Conservation (phyloP, 2,888 invertebrate species). For the Sinohyriopsis cumingii region DNA sequence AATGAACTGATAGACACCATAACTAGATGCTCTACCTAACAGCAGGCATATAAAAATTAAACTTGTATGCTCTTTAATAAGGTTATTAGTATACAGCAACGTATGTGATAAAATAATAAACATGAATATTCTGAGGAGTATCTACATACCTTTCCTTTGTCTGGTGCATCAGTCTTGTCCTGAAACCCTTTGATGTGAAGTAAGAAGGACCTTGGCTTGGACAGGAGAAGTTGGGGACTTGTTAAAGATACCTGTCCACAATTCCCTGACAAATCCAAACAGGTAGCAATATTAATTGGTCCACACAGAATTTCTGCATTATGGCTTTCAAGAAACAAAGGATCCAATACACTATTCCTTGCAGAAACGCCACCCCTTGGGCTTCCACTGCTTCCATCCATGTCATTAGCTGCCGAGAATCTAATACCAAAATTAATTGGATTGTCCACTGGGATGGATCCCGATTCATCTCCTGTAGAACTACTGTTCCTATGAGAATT, state of each 20-base stretch:
- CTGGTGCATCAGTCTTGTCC: constrained; percentile 35
- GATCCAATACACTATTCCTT: constrained; percentile 55
- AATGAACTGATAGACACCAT: too few relatives aligned
- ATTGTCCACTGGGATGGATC: constrained; percentile 37
- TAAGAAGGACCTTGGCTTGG: constrained; percentile 67
- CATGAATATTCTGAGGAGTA: neutral
- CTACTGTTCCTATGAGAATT: neutral
- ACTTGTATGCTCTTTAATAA: too few relatives aligned
- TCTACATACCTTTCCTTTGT: constrained; percentile 40
- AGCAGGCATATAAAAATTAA: too few relatives aligned
- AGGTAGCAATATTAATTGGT: constrained; percentile 86
- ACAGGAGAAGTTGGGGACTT: constrained; percentile 78
- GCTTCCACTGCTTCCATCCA: constrained; percentile 20
- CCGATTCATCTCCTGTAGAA: constrained; percentile 12
- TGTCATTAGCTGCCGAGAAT: constrained; percentile 4
- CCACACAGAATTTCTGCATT: constrained; percentile 93
- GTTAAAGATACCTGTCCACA: constrained; percentile 89
- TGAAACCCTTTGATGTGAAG: constrained; percentile 67
- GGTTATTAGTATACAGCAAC: too few relatives aligned
- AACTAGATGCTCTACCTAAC: too few relatives aligned
- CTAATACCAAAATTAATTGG: constrained; percentile 45
- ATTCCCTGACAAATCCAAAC: constrained; percentile 88
- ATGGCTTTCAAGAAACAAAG: constrained; percentile 86
- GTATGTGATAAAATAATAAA: too few relatives aligned
- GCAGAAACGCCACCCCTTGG: constrained; percentile 9